Evolutionary conservation across 2,888 invertebrate genomes (phyloP).

Genomic region (Augiades crinisus): DNA sequence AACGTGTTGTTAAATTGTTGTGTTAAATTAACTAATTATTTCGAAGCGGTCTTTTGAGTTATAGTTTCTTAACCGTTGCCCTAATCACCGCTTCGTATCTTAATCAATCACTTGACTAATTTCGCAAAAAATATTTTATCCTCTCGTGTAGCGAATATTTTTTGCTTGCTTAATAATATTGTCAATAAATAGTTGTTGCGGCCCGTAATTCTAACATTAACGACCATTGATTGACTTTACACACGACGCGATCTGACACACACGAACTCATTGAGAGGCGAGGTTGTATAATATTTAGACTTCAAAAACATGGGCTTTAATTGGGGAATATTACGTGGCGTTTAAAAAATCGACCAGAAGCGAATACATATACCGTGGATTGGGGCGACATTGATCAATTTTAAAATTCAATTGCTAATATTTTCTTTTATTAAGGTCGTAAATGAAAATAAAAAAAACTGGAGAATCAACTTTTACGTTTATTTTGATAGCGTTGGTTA

Average conservation of each 20-base stretch:
- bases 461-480: no score
- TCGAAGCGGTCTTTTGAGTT: neutral
- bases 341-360: neutral
- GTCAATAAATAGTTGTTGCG: slow-evolving; percentile 11
- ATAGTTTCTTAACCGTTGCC: slow-evolving; percentile 1
- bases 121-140: slow-evolving; percentile 10
- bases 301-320: neutral
- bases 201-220: slow-evolving; percentile 16
- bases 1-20: no score
- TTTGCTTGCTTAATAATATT: slow-evolving; percentile 19
- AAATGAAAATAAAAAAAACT: no score
- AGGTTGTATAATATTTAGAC: slow-evolving; percentile 18
- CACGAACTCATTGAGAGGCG: slow-evolving; percentile 8
- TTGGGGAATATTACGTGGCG: neutral
- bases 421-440: no score
- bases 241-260: slow-evolving; percentile 20
- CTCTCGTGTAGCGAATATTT: slow-evolving; percentile 4
- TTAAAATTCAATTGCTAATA: no score
- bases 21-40: neutral
- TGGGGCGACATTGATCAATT: no score
- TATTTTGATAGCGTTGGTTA: no score
- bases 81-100: slow-evolving; percentile 7
- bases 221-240: slow-evolving; percentile 22
- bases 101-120: slow-evolving; percentile 22
- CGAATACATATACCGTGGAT: no score